Conservation (phyloP, 2,113 vertebrate species). For the Tylochromis polylepis region DNA sequence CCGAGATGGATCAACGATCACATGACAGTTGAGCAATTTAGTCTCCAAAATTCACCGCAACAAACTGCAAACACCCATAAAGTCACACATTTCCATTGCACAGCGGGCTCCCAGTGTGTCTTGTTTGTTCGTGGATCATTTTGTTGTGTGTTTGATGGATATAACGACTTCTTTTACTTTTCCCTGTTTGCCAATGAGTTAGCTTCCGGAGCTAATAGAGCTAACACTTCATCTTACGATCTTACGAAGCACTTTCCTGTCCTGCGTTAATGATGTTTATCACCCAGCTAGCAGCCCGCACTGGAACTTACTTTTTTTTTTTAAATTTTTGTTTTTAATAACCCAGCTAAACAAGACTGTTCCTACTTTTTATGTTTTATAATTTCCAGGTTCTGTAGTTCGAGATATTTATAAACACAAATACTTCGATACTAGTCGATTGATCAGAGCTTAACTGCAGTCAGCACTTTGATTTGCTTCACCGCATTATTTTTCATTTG, state of each 20-base stretch:
- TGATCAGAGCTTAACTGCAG: background rate
- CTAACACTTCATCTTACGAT: conserved; percentile 13
- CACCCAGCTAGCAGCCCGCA: background rate
- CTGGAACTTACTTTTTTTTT: background rate
- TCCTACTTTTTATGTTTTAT: background rate
- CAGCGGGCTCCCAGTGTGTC: background rate
- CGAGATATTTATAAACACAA: background rate
- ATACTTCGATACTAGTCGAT: background rate
- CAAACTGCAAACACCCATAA: background rate
- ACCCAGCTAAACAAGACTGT: background rate
- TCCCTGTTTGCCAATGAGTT: background rate
- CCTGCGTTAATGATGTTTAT: background rate
- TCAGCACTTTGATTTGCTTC: background rate
- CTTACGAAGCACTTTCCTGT: background rate
- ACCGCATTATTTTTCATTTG: background rate
- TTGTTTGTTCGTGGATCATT: background rate
- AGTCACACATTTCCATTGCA: background rate
- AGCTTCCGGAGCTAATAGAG: conserved; percentile 39
- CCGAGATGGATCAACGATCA: conserved; percentile 52
- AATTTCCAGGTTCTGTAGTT: background rate
- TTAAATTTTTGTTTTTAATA: background rate
- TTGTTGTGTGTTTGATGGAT: background rate
- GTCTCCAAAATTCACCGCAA: background rate
- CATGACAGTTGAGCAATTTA: conserved; percentile 62
- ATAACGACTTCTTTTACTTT: background rate